Evolutionary conservation across 2,797 vertebrate species (phyloP), one percentile per base, ranked within the genome.

Genomic region (Sebastiscus tertius): DNA sequence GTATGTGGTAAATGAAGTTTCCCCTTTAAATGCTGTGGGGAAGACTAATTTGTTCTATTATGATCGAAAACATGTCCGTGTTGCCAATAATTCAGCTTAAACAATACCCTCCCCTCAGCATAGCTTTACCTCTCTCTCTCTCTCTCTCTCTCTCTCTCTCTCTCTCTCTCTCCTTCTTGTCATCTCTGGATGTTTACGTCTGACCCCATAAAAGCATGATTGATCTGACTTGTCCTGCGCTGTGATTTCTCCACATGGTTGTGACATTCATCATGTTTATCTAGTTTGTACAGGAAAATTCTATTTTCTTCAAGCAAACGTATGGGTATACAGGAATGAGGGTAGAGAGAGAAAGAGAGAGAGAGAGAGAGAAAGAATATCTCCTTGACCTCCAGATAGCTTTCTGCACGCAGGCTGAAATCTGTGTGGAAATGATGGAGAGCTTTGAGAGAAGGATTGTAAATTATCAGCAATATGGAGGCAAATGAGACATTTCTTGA

Each of bases 1-100:
- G 72, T 67, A 73, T 78, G 82, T 75, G 72, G 81, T 73, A 85
- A 88, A 90, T 90, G 5, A 86, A 80, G 61, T 83, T 84, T 85
- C 59, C 55, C 36, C 33, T 49, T 12, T 75, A 73, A 82, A 59
- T 77, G 49, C 24, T 72, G 27, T 59, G 36, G 26, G 20, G 59
- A 52, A 59, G 22, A 42, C 58, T 26, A 31, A 77, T 83, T 83
- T 71, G 56, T n/a, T 66, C 55, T 62, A 39, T 56, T 60, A n/a
- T 36, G n/a, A 67, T 62, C 0, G 9, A 75, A 73, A 73, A 5
- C 36, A 10, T 16, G 34, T 68, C 39, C 27, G 31, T 54, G 39
- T 64, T 54, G 8, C 31, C 65, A 36, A 18, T 65, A 9, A 73
- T 75, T 56, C 29, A 62, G 18, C n/a, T 36, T 3, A 2, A 61